Base-by-base conservation (phyloP, 2,797 vertebrate genomes). In the Neosilurus mollespiculum region DNA sequence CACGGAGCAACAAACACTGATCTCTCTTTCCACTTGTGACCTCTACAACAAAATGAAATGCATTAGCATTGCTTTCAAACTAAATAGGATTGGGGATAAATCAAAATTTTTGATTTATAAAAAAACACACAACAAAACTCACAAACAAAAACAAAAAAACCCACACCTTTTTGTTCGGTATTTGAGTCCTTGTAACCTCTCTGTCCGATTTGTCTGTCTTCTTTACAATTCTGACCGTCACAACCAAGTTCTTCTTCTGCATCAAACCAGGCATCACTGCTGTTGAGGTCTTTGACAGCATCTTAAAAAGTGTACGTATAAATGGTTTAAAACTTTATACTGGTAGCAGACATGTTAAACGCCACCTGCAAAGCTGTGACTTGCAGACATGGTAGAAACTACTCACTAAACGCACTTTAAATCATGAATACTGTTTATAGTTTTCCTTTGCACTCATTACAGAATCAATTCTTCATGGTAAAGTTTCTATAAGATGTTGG, bases 251-350 rank as follows among this genome's bases (percentile, higher is more conserved):
- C 82, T 76, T 94, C 94, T 43, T 92, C 86, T 10, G 94, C 94
- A 82, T 95, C 93, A 10, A 87, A 94, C 94, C 93, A 94, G 1
- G 34, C 66, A 85, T 94, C 93, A 0, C 43, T 84, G 0, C n/a
- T 11, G 75, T 26, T 83, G 0, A 67, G 56, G 53, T 91, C 92
- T 81, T 88, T 87, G 24, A 53, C 10, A 4, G 10, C 75, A 73
- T 84, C 89, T 86, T 54, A 14, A 69, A 51, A 56, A 37, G 30
- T n/a, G 30, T 12, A n/a, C 16, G 59, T 43, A 79, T 10, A 81
- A 24, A 84, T 14, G 2, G 22, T 2, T 58, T 59, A 3, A 58
- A 49, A 9, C 11, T 14, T 12, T 34, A 9, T 11, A n/a, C 11
- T 43, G 7, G n/a, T 62, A 83, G 1, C 73, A 62, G 4, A 7